Evolutionary conservation across 2,113 vertebrate genomes (phyloP).

Genomic region (Brachypodius melanocephalos): DNA sequence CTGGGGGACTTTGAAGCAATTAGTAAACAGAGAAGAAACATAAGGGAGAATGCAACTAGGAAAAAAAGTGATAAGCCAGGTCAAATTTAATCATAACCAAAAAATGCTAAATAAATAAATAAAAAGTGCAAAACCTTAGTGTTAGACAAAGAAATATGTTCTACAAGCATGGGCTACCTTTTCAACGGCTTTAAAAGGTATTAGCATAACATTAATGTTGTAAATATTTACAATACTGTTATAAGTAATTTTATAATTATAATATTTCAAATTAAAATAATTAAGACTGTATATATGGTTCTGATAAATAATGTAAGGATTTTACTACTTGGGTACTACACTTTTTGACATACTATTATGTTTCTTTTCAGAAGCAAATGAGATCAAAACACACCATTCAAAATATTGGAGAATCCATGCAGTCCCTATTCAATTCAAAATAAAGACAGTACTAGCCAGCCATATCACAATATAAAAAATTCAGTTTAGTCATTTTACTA

Average conservation of each 20-base stretch:
- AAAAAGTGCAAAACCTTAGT: background rate
- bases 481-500: background rate
- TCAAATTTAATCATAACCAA: background rate
- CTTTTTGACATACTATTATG: background rate
- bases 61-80: background rate
- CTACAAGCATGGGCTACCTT: background rate
- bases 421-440: background rate
- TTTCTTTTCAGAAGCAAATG: background rate
- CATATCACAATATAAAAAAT: background rate
- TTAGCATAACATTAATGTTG: background rate
- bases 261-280: background rate
- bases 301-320: background rate
- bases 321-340: background rate
- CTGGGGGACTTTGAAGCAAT: slow-evolving; percentile 21
- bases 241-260: background rate
- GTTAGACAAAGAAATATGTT: background rate
- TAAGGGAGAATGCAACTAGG: background rate
- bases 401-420: background rate
- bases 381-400: background rate
- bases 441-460: background rate
- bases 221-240: background rate
- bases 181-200: background rate
- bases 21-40: background rate
- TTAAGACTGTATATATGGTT: background rate
- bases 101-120: slow-evolving; percentile 8